Percentiles rank a stretch among this genome's conserved stretches.
Evolutionary conservation across 2,113 vertebrate species (phyloP).

Genomic region (Brachyistius frenatus): DNA sequence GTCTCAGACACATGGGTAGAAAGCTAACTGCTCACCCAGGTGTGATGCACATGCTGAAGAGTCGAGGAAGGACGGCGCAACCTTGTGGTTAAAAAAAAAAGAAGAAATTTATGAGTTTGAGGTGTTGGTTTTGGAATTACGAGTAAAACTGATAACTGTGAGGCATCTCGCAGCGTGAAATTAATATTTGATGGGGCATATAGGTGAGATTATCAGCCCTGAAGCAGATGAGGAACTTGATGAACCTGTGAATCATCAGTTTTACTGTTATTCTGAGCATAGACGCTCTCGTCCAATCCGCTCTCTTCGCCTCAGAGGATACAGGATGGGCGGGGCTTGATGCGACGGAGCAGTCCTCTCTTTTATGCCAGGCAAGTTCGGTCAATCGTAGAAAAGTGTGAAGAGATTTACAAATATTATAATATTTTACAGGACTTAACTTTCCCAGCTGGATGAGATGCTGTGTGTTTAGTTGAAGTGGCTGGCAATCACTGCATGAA

Average conservation of each 20-base stretch:
- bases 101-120: slow-evolving; percentile 29
- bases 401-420: slow-evolving; percentile 17
- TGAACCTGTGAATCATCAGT: slow-evolving; percentile 21
- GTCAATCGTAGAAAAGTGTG: slow-evolving; percentile 6
- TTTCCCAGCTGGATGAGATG: slow-evolving; percentile 17
- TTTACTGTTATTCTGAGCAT: slow-evolving; percentile 24
- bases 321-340: background rate
- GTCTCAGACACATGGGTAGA: background rate
- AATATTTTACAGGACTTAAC: slow-evolving; percentile 13
- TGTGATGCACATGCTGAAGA: slow-evolving; percentile 41
- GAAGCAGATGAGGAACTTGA: slow-evolving; percentile 33
- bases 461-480: slow-evolving; percentile 43
- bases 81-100: slow-evolving; percentile 54
- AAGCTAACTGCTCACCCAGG: slow-evolving; percentile 1
- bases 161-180: slow-evolving; percentile 44
- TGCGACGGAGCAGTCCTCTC: slow-evolving; percentile 2
- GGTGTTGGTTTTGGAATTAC: background rate
- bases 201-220: slow-evolving; percentile 34
- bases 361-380: slow-evolving; percentile 2
- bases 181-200: slow-evolving; percentile 57
- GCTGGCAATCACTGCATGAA: slow-evolving; percentile 48
- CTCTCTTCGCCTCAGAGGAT: background rate
- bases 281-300: background rate
- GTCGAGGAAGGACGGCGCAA: slow-evolving; percentile 62
- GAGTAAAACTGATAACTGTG: slow-evolving; percentile 10